Conservation (phyloP, 2,113 vertebrate species). For the Pyrgilauda ruficollis region DNA sequence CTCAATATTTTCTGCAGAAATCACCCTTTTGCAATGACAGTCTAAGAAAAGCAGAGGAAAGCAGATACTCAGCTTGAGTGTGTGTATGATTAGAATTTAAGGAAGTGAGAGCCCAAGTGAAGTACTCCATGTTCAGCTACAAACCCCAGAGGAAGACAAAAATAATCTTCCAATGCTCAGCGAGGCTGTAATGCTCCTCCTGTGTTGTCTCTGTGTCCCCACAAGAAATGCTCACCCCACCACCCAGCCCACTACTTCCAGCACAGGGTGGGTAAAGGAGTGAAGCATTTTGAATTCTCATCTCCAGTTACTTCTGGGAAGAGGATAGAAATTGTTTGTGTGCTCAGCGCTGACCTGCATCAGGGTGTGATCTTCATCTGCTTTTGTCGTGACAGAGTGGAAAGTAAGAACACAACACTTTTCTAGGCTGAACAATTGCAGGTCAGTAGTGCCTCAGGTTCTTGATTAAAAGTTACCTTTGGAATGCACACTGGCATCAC, state of each 20-base stretch:
- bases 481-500: background rate
- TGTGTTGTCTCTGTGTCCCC: background rate
- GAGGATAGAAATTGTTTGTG: background rate
- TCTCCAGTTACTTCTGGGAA: background rate
- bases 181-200: background rate
- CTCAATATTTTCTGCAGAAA: background rate
- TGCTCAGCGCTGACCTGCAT: background rate
- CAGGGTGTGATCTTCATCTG: background rate
- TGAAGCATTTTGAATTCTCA: background rate
- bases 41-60: background rate
- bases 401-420: background rate
- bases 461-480: background rate
- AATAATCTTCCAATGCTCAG: background rate
- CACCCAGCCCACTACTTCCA: background rate
- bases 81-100: background rate
- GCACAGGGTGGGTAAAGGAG: background rate
- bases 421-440: background rate
- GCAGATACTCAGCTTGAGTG: background rate
- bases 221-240: background rate
- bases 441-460: background rate
- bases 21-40: background rate
- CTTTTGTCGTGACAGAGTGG: background rate
- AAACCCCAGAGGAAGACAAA: background rate
- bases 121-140: background rate
- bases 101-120: background rate